phyloP scores from a whole-genome alignment of 2,113 vertebrate species.

The Candoia aspera region DNA sequence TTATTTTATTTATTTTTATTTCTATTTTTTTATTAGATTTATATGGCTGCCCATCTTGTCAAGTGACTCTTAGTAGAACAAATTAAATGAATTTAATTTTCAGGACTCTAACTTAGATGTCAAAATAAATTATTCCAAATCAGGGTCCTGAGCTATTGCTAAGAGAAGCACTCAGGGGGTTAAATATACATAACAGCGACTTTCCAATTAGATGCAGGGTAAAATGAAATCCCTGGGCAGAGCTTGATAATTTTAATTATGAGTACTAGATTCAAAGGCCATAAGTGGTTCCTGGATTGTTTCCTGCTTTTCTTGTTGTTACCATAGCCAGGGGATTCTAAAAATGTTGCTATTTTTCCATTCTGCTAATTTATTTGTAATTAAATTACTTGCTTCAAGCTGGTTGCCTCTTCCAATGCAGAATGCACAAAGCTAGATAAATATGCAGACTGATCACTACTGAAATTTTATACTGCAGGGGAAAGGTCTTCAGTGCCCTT shows the following conservation, averaged over 20 bases:
- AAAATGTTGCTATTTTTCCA: conserved; percentile 5
- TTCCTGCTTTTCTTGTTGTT: neutral
- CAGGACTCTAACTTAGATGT: neutral
- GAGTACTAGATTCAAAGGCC: conserved; percentile 17
- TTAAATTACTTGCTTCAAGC: neutral
- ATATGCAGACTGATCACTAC: conserved; percentile 9
- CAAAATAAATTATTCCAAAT: conserved; percentile 8
- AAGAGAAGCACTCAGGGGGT: neutral
- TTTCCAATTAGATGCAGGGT: neutral
- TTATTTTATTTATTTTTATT: neutral
- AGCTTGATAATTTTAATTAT: conserved; percentile 4
- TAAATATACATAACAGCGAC: neutral
- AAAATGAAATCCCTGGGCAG: conserved; percentile 17
- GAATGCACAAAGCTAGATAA: neutral
- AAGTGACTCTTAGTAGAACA: neutral
- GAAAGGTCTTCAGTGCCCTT: neutral
- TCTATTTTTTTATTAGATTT: neutral
- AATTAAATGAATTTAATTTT: neutral
- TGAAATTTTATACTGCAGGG: conserved; percentile 8
- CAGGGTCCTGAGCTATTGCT: neutral
- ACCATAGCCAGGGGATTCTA: neutral
- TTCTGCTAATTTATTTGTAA: conserved; percentile 14
- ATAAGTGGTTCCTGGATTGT: conserved; percentile 4
- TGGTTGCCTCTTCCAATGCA: neutral
- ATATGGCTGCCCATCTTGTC: neutral